Evolutionary conservation across 2,797 vertebrate genomes (phyloP), one percentile per base, ranked within the genome.

Genomic region (Spinus pinus): DNA sequence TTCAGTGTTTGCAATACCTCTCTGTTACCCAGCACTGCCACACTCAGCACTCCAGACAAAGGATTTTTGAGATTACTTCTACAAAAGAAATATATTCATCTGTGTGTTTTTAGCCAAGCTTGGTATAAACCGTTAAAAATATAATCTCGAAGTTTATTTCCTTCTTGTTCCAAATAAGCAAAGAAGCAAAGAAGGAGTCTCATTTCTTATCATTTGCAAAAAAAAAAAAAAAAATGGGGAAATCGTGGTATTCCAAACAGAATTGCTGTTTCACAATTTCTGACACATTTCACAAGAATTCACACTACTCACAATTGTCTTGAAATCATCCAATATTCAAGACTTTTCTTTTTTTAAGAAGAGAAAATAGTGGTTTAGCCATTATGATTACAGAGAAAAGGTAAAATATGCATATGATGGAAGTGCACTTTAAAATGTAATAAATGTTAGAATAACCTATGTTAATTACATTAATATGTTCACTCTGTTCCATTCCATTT

Each of bases 101-200:
- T 49, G n/a, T 58, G 50, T 4, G 42, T 20, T 81, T 81, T 92
- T 49, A 65, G 20, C 33, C 15, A 44, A 58, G 8, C 46, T 61
- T 31, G 5, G 14, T 74, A 88, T 49, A 75, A 91, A 64, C 0
- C 4, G 71, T 33, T 65, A 33, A 60, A 91, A 83, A 41, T 7
- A 42, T 10, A 67, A 47, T 28, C 3, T 41, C 25, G 4, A 7
- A 0, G 0, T 3, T 69, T 79, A 12, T 14, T 27, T 33, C 22
- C 15, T 56, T 49, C 9, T 27, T 78, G 12, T 71, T 80, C 19
- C 33, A 86, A 49, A 78, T 86, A 83, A 73, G 54, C 7, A 81
- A 47, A 69, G 12, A 24, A 16, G 2, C n/a, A n/a, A n/a, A n/a
- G 16, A 67, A 28, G 49, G n/a, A 67, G 20, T 39, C 46, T 79